Percentiles rank a stretch among this genome's conserved stretches.
Conservation (phyloP, 2,797 vertebrate species). For the Scolopax rusticola region DNA sequence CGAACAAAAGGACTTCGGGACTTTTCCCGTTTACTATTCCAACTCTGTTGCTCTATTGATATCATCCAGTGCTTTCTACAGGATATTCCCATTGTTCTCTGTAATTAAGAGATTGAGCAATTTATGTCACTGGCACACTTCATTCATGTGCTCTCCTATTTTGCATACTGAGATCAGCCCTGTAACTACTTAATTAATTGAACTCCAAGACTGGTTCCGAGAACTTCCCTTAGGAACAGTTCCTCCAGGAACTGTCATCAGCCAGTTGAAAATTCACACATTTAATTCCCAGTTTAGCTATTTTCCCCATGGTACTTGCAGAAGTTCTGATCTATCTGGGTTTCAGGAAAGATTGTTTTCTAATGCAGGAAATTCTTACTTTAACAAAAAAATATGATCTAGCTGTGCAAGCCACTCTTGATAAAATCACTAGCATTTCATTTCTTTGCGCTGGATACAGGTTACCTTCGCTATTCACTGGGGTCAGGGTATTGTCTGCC, state of each 20-base stretch:
- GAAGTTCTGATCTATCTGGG: neutral
- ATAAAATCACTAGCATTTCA: neutral
- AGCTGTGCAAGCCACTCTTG: neutral
- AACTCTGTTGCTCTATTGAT: neutral
- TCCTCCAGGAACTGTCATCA: neutral
- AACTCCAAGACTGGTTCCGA: neutral
- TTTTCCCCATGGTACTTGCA: neutral
- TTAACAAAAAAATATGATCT: neutral
- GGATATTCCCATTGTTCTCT: neutral
- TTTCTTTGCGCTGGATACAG: neutral
- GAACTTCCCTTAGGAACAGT: neutral
- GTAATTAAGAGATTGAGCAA: neutral
- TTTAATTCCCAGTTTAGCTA: neutral
- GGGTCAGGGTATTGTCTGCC: neutral
- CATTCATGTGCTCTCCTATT: neutral
- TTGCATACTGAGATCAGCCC: neutral
- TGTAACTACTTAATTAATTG: neutral
- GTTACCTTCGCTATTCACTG: neutral
- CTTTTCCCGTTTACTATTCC: neutral
- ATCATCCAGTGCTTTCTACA: accelerated
- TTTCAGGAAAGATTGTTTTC: conserved; percentile 14
- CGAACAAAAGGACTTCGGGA: neutral
- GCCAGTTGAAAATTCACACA: neutral
- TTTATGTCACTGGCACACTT: neutral
- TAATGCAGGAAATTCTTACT: conserved; percentile 5